Evolutionary conservation across 2,113 vertebrate genomes (phyloP).

Genomic region (Eulemur rufifrons): DNA sequence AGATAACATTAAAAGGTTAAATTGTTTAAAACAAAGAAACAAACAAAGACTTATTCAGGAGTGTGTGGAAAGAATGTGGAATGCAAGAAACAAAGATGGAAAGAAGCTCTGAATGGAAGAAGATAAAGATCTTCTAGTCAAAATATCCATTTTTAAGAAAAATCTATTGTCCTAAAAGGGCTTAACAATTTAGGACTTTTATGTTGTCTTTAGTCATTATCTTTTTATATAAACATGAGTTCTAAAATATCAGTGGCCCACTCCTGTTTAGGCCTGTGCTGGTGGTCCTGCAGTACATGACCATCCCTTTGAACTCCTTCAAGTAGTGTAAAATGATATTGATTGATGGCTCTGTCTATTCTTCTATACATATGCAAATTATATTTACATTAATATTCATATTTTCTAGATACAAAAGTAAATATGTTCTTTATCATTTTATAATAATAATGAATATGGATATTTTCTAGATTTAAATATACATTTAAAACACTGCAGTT

Average conservation of each 20-base stretch:
- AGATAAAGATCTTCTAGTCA: not conserved
- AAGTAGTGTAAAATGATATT: not conserved
- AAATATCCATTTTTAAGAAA: not conserved
- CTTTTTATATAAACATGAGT: not conserved
- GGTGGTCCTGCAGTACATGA: not conserved
- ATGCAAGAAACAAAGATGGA: not conserved
- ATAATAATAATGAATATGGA: conserved; percentile 32
- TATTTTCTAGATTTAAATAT: conserved; percentile 48
- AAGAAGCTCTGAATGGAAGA: not conserved
- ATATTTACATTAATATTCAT: conserved; percentile 41
- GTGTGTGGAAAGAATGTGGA: not conserved
- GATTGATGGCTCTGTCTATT: conserved; percentile 23
- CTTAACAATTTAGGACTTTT: not conserved
- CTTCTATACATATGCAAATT: conserved; percentile 65
- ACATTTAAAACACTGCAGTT: not conserved
- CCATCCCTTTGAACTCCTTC: not conserved
- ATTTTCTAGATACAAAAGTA: conserved; percentile 6
- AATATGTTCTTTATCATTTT: conserved; percentile 10
- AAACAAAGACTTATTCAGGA: not conserved
- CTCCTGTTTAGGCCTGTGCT: not conserved
- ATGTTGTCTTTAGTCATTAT: not conserved
- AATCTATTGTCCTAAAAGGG: not conserved
- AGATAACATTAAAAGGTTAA: not conserved
- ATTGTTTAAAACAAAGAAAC: not conserved
- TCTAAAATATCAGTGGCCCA: not conserved